Evolutionary conservation across 2,113 vertebrate genomes (phyloP), one percentile per base, ranked within the genome.

Genomic region (Meleagris gallopavo): DNA sequence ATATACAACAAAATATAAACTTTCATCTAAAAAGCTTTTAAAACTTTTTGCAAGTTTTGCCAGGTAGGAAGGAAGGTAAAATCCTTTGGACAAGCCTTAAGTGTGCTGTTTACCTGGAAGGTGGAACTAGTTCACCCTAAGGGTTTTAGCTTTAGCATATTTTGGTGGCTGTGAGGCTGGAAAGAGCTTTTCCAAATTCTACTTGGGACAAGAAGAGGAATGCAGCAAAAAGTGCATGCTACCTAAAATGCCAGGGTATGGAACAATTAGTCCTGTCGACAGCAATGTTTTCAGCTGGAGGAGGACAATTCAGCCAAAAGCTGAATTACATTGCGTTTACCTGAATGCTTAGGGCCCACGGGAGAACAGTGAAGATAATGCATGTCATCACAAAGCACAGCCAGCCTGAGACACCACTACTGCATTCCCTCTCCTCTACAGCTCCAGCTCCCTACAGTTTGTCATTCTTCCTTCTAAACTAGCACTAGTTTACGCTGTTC

Each of bases 11-110:
- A 69, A 78, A 88, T 5, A 92, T 0, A 67, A 90, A 93, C 61
- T 77, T 89, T 30, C 66, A 79, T 57, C 81, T 92, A 46, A 71
- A n/a, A 89, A 93, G 73, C 62, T 94, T 82, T 79, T 77, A 91
- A 92, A 58, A 58, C 30, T 32, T 58, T 58, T 58, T 58, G 80
- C 48, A 74, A 64, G 61, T 50, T 57, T 48, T 64, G 34, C 57
- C 43, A 70, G 18, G 66, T 60, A 25, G 77, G 52, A 60, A 78
- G 55, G 57, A 92, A 89, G 38, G 46, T 60, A 22, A 64, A 94
- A 88, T 34, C 40, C 40, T 74, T 48, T 34, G 71, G 64, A 70
- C 36, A 57, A 25, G 58, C 22, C 65, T 77, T 67, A n/a, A 69
- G 41, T 40, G 21, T 86, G 22, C 13, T 76, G 27, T 21, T 69